A percentile compares a stretch with the other conserved stretches of the same genome.
Conservation (phyloP, 2,113 vertebrate genomes). For the Anhinga anhinga region DNA sequence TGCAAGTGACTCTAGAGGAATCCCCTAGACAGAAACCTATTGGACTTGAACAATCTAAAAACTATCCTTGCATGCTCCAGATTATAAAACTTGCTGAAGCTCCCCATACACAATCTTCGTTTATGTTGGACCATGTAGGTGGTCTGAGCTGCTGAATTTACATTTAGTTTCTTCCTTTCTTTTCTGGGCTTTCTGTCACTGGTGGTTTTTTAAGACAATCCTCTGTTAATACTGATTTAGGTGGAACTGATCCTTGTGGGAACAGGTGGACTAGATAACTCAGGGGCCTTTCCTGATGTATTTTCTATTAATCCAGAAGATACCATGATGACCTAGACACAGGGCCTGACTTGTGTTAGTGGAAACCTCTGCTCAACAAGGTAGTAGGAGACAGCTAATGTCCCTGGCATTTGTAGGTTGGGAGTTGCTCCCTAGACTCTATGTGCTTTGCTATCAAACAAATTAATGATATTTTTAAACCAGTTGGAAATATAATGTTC, state of each 20-base stretch:
- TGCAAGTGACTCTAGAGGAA: not conserved
- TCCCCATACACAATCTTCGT: not conserved
- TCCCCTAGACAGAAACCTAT: not conserved
- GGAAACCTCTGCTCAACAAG: not conserved
- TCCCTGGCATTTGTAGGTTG: not conserved
- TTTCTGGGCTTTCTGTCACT: not conserved
- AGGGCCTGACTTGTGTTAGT: not conserved
- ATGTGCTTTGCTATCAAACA: not conserved
- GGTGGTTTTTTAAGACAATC: not conserved
- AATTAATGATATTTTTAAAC: not conserved
- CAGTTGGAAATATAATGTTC: not conserved
- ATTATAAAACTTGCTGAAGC: not conserved
- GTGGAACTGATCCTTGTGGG: not conserved
- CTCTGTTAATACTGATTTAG: not conserved
- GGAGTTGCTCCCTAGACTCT: not conserved
- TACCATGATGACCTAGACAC: not conserved
- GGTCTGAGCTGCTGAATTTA: not conserved
- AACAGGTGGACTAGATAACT: not conserved
- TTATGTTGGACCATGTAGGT: not conserved
- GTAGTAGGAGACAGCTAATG: not conserved
- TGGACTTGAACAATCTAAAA: not conserved
- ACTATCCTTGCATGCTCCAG: not conserved
- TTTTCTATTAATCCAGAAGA: not conserved
- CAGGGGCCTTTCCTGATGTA: not conserved
- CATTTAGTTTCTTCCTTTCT: not conserved